These are phyloP conservation scores for Lamprotornis superbus DNA, from an alignment of 2,113 vertebrate genomes.

Conservation along the genomic window DNA sequence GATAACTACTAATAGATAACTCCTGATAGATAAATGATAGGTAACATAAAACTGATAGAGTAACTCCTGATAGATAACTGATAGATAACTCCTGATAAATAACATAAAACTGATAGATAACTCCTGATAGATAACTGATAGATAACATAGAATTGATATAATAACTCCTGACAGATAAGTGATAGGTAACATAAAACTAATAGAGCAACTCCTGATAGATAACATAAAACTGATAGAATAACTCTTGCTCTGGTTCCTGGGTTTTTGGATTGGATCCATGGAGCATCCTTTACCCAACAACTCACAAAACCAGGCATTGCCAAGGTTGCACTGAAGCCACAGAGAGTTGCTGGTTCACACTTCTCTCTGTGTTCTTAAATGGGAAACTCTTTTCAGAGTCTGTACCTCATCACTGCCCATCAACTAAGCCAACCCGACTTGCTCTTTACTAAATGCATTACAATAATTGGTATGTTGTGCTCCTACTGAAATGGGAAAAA, in stretches of 20 bases:
- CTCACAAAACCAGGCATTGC: neutral
- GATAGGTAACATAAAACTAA: too few relatives aligned
- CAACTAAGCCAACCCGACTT: neutral
- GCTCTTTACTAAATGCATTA: neutral
- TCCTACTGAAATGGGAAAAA: neutral
- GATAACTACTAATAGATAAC: neutral
- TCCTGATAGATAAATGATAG: too few relatives aligned
- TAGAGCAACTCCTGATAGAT: too few relatives aligned
- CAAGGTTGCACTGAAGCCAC: neutral
- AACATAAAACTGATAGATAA: too few relatives aligned
- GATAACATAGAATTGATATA: too few relatives aligned
- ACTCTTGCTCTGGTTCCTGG: neutral
- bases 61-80: neutral
- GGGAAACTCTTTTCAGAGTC: neutral
- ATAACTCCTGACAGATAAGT: too few relatives aligned
- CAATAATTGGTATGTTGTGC: neutral
- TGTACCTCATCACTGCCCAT: neutral
- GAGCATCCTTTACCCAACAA: neutral
- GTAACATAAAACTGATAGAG: too few relatives aligned
- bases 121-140: too few relatives aligned
- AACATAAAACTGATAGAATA: neutral
- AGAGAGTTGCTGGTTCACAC: neutral
- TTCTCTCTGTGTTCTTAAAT: neutral
- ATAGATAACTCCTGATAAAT: neutral
- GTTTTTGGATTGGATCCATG: neutral